Evolutionary conservation across 2,888 invertebrate species (phyloP), one percentile per base, ranked within the genome.

Genomic region (Epsilonema sp.): DNA sequence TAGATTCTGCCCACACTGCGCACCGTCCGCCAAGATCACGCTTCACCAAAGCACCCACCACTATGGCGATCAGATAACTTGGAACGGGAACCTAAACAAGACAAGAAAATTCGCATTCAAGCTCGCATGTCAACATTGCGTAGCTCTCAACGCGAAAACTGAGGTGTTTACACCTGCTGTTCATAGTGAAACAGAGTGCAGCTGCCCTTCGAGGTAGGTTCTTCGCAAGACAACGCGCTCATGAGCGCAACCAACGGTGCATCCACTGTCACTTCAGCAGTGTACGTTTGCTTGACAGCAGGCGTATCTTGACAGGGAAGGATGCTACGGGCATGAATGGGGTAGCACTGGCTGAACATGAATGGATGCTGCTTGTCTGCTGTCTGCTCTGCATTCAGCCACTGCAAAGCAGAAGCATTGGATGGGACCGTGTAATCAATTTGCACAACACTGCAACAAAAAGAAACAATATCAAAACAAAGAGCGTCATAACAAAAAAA

Each of bases 281-380:
- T 73, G 64, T 86, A 90, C 0, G 82, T 78, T 54, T 78, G 76
- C 69, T 92, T 92, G 0, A 87, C 81, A 0, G 78, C 75, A 0
- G 90, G 89, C 0, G 85, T 79, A 70, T 90, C 86, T 70, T 90
- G 89, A 60, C 87, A 89, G 0, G 90, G 90, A 2, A 87, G 57
- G 54, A 89, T 76, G 2, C 87, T 82, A 40, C 89, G 75, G 0
- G 84, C 83, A 70, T 86, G 83, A 53, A 85, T 84, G 3, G 87
- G 79, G 78, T 82, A 68, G 53, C 70, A 70, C 56, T 72, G 71
- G 51, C 70, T 70, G 55, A 66, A 72, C 46, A 90, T 67, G 61
- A 80, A 90, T 0, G 89, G 87, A 61, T 80, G 75, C 55, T 75
- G 73, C 63, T 83, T 82, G 49, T 86, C 87, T 11, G 82, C 75